These are phyloP conservation scores for Rhogogaster chlorosoma DNA, from an alignment of 2,888 invertebrate genomes.

Conservation along the genomic window DNA sequence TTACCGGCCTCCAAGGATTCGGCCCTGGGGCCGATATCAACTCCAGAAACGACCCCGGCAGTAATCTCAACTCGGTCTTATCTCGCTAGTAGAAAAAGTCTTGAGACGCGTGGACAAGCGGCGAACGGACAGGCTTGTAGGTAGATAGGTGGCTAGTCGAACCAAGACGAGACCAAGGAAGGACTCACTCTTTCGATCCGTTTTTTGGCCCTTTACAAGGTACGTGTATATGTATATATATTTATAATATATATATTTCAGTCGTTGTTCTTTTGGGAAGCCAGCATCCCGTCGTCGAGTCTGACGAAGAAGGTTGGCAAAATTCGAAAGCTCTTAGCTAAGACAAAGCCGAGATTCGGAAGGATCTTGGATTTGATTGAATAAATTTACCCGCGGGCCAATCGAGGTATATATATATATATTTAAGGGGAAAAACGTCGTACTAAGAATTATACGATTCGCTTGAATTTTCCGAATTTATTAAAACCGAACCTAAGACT, in stretches of 20 bases:
- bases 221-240: not conserved
- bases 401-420: not conserved
- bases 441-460: conserved; percentile 1
- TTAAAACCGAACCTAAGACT: not conserved
- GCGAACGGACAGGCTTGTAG: not conserved
- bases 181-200: conserved; percentile 22
- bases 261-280: not conserved
- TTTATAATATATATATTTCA: not conserved
- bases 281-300: not conserved
- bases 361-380: conserved; percentile 2
- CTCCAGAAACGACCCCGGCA: conserved; percentile 45
- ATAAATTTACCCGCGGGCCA: not conserved
- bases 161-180: not conserved
- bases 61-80: conserved; percentile 46
- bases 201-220: not conserved
- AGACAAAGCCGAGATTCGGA: not conserved
- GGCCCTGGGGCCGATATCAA: conserved; percentile 43
- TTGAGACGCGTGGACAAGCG: conserved; percentile 7
- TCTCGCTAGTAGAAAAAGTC: conserved; percentile 36
- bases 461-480: not conserved
- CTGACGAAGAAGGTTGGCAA: not conserved
- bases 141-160: not conserved
- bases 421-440: not conserved
- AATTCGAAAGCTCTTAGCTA: not conserved
- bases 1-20: conserved; percentile 49